phyloP scores from a whole-genome alignment of 2,888 invertebrate species.

The Stratiomys singularior region DNA sequence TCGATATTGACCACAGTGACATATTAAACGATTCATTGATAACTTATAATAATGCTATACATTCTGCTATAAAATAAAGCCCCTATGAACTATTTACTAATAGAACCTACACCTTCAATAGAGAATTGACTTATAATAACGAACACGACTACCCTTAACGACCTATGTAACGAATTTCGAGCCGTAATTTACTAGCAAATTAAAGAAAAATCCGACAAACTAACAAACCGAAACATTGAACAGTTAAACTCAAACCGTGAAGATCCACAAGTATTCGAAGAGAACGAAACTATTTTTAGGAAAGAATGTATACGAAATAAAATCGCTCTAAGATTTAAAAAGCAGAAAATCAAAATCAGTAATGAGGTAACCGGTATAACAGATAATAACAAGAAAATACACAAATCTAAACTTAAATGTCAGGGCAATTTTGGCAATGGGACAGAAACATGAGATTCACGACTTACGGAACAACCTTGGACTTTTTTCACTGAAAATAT shows the following conservation, averaged over 20 bases:
- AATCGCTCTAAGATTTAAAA: conserved; percentile 3
- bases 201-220: too few relatives aligned
- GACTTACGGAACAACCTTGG: conserved; percentile 26
- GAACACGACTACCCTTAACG: not conserved
- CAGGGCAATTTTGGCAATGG: not conserved
- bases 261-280: not conserved
- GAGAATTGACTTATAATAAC: not conserved
- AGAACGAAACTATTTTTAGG: not conserved
- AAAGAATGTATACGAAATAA: conserved; percentile 22
- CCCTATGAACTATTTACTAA: conserved; percentile 3
- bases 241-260: not conserved
- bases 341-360: conserved; percentile 1
- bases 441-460: conserved; percentile 25
- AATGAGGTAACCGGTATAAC: not conserved
- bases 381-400: not conserved
- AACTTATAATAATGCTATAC: too few relatives aligned
- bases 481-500: not conserved
- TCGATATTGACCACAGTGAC: not conserved
- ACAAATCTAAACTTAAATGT: conserved; percentile 17
- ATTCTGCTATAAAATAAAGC: not conserved
- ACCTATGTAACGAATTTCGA: not conserved
- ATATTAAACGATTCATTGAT: not conserved
- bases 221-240: not conserved
- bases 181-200: not conserved
- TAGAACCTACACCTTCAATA: not conserved